Base-by-base conservation (phyloP, 2,113 vertebrate species). In the Columbina picui region DNA sequence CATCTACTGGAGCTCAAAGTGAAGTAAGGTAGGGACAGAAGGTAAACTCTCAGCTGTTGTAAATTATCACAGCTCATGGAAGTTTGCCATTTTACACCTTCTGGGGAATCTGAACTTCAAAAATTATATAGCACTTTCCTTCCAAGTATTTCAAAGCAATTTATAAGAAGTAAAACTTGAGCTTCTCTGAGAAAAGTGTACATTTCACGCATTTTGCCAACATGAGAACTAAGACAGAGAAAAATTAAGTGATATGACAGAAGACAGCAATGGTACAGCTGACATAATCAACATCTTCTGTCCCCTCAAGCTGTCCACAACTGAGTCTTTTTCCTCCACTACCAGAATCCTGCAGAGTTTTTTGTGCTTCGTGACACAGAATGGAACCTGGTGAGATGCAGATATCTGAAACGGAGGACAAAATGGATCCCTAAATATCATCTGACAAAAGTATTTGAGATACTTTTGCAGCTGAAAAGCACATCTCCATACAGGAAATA, bases 61-160 rank as follows among this genome's bases (percentile, higher is more conserved):
- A 91, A 79, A 95, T 96, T 85, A 94, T 57, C 91, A 70, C 90
- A 94, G 92, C 82, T 95, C 87, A 81, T 84, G 82, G 94, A 93
- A 91, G 59, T 52, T 80, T 93, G 87, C 85, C 93, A 95, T 94
- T 95, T 96, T 94, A 93, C 65, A 94, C 81, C 84, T 94, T 89
- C 94, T 95, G 93, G 84, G 80, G 52, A 96, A 81, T 92, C 60
- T 90, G 94, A 93, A 96, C 89, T 97, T 94, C 85, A 90, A 95
- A 95, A 96, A 92, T 94, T 70, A 93, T 39, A 81, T 43, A 93
- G 85, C 77, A 56, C 19, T 67, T 95, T 52, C 64, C 60, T 96
- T 93, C 82, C 85, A 96, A 96, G 90, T 85, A 88, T 86, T 82
- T 81, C 63, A 84, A 80, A 96, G 82, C 63, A 94, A 93, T 84